Evolutionary conservation across 2,113 vertebrate species (phyloP).

Genomic region (Amphiprion ocellaris): DNA sequence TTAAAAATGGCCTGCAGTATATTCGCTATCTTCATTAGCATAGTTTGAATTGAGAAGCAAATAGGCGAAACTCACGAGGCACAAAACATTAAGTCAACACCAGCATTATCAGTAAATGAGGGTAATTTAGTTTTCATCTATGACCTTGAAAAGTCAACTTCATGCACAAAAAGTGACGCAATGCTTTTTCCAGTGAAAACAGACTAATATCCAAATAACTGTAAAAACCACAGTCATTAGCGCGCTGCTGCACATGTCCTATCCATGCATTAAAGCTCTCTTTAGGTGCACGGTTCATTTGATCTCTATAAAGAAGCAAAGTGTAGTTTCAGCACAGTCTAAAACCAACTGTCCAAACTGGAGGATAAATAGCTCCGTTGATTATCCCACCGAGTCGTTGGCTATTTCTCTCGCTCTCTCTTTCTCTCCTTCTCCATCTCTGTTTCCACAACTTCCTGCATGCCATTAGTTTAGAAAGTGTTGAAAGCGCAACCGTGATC

Average conservation of each 20-base stretch:
- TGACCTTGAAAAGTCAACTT: constrained; percentile 63
- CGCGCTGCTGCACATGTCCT: constrained; percentile 46
- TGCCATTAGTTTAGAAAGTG: constrained; percentile 77
- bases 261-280: constrained; percentile 59
- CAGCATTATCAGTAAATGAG: constrained; percentile 66
- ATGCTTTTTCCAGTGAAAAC: constrained; percentile 71
- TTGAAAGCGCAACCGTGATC: constrained; percentile 74
- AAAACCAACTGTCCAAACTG: constrained; percentile 69
- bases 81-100: constrained; percentile 40
- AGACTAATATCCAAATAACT: constrained; percentile 74
- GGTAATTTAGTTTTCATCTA: constrained; percentile 70
- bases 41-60: constrained; percentile 31
- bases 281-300: constrained; percentile 69
- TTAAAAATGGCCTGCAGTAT: constrained; percentile 34
- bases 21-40: constrained; percentile 55
- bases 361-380: constrained; percentile 76
- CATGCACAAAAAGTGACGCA: constrained; percentile 61
- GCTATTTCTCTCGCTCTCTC: constrained; percentile 46
- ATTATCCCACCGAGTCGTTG: constrained; percentile 73
- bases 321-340: constrained; percentile 55
- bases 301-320: constrained; percentile 66
- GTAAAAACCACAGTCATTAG: constrained; percentile 72
- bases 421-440: constrained; percentile 60
- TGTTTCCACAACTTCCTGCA: constrained; percentile 77
- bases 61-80: constrained; percentile 29